These are phyloP conservation scores for Festucalex cinctus DNA, from an alignment of 2,113 vertebrate species.

Conservation along the genomic window DNA sequence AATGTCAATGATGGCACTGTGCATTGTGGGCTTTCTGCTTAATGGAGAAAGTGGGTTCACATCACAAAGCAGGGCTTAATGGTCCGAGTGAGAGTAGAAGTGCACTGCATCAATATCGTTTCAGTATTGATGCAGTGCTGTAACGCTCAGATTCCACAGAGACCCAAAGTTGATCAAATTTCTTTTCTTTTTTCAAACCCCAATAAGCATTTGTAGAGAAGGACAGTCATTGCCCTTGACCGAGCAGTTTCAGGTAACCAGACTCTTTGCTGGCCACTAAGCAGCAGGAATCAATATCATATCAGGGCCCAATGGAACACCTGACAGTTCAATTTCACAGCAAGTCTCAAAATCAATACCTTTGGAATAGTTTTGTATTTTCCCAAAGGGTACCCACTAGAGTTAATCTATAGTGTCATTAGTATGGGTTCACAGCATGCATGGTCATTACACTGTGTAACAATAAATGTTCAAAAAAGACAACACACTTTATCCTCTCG, in stretches of 20 bases:
- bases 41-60: conserved; percentile 35
- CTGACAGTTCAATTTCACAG: conserved; percentile 83
- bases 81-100: conserved; percentile 16
- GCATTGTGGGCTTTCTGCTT: conserved; percentile 7
- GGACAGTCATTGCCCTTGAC: neutral
- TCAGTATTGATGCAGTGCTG: conserved; percentile 15
- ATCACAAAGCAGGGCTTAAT: conserved; percentile 30
- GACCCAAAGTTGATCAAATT: conserved; percentile 54
- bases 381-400: conserved; percentile 48
- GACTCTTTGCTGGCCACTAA: conserved; percentile 57
- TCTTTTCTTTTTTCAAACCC: conserved; percentile 54
- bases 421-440: conserved; percentile 51
- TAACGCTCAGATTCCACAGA: conserved; percentile 23
- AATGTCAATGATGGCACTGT: conserved; percentile 22
- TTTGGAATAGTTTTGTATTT: conserved; percentile 69
- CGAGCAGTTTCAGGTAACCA: conserved; percentile 47
- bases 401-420: conserved; percentile 67
- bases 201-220: conserved; percentile 34
- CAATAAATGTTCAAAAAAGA: conserved; percentile 67
- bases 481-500: conserved; percentile 38
- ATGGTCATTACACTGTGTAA: conserved; percentile 55
- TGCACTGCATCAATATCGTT: conserved; percentile 12
- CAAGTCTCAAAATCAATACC: conserved; percentile 68
- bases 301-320: conserved; percentile 74
- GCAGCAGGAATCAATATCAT: conserved; percentile 78